Conservation (phyloP, 2,888 invertebrate genomes). For the Actias luna region DNA sequence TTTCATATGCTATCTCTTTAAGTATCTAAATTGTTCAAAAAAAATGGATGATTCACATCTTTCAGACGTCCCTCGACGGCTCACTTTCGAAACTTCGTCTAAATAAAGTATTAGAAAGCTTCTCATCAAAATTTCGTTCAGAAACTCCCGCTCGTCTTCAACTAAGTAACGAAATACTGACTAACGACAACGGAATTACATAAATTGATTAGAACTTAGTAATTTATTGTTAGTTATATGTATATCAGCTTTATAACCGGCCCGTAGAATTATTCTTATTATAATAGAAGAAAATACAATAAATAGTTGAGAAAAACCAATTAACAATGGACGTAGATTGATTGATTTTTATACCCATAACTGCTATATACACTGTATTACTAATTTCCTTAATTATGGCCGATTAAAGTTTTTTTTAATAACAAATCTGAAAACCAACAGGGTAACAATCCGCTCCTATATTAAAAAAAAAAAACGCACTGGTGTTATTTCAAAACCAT, state of each 20-base stretch:
- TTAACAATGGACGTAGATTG: neutral
- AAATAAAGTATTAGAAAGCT: neutral
- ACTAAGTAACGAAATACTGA: neutral
- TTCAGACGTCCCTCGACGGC: too few relatives aligned
- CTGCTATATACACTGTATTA: neutral
- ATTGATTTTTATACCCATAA: neutral
- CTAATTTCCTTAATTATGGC: neutral
- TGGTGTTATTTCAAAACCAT: slow-evolving; percentile 38
- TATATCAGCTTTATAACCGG: neutral
- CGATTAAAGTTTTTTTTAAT: slow-evolving; percentile 3
- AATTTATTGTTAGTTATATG: neutral
- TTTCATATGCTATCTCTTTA: too few relatives aligned
- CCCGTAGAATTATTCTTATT: neutral
- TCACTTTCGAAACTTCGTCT: neutral
- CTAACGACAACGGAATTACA: neutral
- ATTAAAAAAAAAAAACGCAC: slow-evolving; percentile 20
- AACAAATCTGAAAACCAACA: slow-evolving; percentile 15
- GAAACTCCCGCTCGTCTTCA: neutral
- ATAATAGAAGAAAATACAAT: neutral
- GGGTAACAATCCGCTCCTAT: slow-evolving; percentile 32
- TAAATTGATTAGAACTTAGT: slow-evolving; percentile 3
- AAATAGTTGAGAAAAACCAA: neutral
- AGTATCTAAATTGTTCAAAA: too few relatives aligned
- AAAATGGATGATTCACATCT: too few relatives aligned
- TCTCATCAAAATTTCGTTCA: neutral